These are phyloP conservation scores for Cyclina sinensis DNA, from an alignment of 1,140 invertebrate genomes.

Conservation along the genomic window DNA sequence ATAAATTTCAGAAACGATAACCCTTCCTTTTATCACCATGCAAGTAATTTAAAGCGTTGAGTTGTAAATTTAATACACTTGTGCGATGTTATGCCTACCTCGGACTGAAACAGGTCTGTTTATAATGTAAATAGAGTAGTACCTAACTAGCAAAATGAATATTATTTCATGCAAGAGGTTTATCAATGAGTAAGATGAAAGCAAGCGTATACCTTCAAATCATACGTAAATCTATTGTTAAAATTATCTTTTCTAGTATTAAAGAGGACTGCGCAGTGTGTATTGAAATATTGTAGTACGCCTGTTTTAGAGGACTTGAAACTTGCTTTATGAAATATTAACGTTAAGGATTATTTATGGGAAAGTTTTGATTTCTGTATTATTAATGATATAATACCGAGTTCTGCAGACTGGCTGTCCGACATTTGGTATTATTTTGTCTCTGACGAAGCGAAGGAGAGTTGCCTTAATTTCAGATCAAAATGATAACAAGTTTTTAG, in stretches of 20 bases:
- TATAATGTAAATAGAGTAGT: not conserved
- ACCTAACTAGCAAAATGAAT: not conserved
- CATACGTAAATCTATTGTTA: not conserved
- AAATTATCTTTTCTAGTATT: constrained; percentile 11
- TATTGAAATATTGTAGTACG: too few relatives aligned
- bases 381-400: not conserved
- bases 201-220: not conserved
- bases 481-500: not conserved
- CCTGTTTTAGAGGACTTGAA: too few relatives aligned
- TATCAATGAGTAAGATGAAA: not conserved
- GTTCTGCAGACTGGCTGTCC: not conserved
- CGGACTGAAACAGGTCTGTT: not conserved
- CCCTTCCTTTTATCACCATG: constrained; percentile 14
- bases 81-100: not conserved
- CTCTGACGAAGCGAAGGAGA: not conserved
- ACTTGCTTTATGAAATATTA: not conserved
- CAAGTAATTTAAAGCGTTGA: constrained; percentile 21
- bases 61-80: constrained; percentile 28
- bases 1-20: not conserved
- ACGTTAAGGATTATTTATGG: constrained; percentile 2
- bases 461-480: not conserved
- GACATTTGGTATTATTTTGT: not conserved
- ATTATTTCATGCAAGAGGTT: not conserved
- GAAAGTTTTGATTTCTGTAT: not conserved
- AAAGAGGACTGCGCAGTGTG: not conserved